Evolutionary conservation across 2,888 invertebrate species (phyloP).

Genomic region (Drosophila suboccidentalis): DNA sequence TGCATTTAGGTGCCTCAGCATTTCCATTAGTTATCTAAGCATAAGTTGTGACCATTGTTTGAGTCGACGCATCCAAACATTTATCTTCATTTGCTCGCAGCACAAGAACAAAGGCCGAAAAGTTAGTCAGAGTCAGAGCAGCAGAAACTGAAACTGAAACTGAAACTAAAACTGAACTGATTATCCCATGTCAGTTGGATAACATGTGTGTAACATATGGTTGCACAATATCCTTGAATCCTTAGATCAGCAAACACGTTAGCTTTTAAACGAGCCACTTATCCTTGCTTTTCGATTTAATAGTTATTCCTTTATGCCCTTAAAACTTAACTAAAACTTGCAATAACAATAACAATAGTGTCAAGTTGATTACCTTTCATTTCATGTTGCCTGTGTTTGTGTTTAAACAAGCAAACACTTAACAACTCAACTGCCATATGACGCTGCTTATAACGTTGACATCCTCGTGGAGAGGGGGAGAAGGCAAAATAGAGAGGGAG

Average conservation of each 20-base stretch:
- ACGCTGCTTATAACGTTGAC: constrained; percentile 33
- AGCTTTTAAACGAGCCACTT: constrained; percentile 17
- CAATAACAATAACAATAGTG: constrained; percentile 45
- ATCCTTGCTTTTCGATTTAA: constrained; percentile 6
- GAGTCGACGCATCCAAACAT: constrained; percentile 24
- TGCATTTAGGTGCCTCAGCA: constrained; percentile 25
- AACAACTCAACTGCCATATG: constrained; percentile 47
- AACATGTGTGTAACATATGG: constrained; percentile 24
- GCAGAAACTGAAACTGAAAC: constrained; percentile 5
- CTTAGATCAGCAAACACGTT: constrained; percentile 3
- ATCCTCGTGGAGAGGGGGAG: constrained; percentile 5
- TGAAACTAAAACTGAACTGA: constrained; percentile 22
- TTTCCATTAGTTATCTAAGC: constrained; percentile 53
- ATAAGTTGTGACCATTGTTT: constrained; percentile 41
- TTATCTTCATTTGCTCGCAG: constrained; percentile 52
- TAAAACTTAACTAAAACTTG: constrained; percentile 34
- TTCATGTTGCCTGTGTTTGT: constrained; percentile 20
- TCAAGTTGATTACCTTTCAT: constrained; percentile 51
- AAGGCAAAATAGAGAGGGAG: background rate
- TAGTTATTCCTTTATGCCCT: constrained; percentile 17
- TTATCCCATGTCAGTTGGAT: constrained; percentile 24
- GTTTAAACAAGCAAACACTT: constrained; percentile 56
- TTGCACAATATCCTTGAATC: constrained; percentile 8
- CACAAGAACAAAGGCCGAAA: constrained; percentile 45
- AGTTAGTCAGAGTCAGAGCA: constrained; percentile 16